These are phyloP conservation scores for Diglossa cyanea DNA, from an alignment of 2,797 vertebrate genomes.

Conservation along the genomic window DNA sequence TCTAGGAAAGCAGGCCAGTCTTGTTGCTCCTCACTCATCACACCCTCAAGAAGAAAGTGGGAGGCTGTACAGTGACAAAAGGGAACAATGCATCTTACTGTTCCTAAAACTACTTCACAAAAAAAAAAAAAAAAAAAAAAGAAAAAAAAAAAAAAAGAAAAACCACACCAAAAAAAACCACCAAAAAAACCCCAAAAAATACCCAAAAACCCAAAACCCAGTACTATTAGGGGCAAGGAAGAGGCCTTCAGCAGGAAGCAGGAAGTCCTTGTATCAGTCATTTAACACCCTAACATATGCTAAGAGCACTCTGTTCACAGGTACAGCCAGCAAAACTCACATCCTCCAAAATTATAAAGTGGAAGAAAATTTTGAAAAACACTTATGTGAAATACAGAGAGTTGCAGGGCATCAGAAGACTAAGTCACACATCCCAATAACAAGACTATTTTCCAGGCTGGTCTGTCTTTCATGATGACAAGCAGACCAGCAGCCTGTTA, in stretches of 20 bases:
- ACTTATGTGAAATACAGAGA: neutral
- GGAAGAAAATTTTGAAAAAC: neutral
- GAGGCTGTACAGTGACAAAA: neutral
- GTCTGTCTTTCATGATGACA: neutral
- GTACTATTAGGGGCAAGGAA: neutral
- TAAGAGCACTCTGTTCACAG: neutral
- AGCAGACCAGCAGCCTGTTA: neutral
- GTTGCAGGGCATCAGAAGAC: neutral
- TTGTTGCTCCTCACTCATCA: neutral
- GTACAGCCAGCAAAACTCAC: neutral
- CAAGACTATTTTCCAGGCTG: neutral
- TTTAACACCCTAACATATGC: neutral
- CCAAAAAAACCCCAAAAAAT: neutral
- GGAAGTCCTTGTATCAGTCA: neutral
- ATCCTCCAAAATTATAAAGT: neutral
- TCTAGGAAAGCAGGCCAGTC: neutral
- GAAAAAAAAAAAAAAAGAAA: too few species aligned
- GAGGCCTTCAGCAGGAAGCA: neutral
- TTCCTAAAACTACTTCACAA: neutral
- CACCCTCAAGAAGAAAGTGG: neutral
- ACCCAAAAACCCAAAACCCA: too few species aligned
- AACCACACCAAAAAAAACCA: neutral
- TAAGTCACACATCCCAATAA: neutral
- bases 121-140: too few species aligned
- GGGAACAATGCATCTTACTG: neutral